Conservation (phyloP, 2,797 vertebrate genomes). For the Hozukius guyotensis region DNA sequence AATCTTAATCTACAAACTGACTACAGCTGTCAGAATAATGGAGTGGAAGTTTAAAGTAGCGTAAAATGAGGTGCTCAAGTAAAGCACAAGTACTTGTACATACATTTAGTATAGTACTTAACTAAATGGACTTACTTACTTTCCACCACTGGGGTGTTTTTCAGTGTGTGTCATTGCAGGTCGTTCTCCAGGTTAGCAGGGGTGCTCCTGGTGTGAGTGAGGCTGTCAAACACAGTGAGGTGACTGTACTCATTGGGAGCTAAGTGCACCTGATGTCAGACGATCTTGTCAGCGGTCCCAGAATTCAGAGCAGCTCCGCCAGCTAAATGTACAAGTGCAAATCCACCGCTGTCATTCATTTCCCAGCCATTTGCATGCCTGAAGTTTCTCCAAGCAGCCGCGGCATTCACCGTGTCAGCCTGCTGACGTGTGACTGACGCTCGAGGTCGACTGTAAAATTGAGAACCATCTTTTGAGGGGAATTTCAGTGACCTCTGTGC, state of each 20-base stretch:
- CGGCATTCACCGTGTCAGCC: slow-evolving; percentile 2
- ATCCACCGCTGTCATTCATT: slow-evolving; percentile 6
- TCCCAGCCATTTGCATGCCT: slow-evolving; percentile 9
- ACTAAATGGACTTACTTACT: neutral
- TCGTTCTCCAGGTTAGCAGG: neutral
- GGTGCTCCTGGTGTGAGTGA: neutral
- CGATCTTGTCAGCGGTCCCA: neutral
- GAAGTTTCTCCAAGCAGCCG: slow-evolving; percentile 10
- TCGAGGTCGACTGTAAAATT: slow-evolving; percentile 25
- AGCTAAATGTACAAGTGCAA: slow-evolving; percentile 12
- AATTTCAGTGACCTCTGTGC: slow-evolving; percentile 58
- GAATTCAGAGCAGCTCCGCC: neutral
- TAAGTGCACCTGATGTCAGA: neutral
- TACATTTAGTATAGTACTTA: neutral
- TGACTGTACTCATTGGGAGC: neutral
- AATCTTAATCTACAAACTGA: neutral
- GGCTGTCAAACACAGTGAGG: neutral
- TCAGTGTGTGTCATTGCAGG: neutral
- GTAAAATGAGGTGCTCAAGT: neutral
- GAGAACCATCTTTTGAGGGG: slow-evolving; percentile 34
- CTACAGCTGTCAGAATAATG: neutral
- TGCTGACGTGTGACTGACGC: slow-evolving; percentile 43
- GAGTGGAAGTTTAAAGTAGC: neutral
- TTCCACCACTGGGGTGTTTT: neutral
- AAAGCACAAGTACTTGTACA: neutral